Conservation (phyloP, 2,888 invertebrate species). For the Caenorhabditis uteleia region DNA sequence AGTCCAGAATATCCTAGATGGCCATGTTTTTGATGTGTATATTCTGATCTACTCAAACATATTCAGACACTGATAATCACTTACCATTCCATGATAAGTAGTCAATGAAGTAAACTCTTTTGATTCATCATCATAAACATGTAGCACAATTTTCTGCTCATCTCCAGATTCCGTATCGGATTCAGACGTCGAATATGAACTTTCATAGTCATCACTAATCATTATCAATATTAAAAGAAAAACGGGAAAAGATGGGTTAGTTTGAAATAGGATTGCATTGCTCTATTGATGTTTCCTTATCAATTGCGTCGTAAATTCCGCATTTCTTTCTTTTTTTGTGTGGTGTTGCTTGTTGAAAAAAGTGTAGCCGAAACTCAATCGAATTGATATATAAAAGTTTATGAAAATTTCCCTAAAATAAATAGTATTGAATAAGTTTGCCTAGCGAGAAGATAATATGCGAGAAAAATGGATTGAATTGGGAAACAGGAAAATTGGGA, state of each 20-base stretch:
- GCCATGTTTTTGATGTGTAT: constrained; percentile 60
- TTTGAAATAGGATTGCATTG: too few species aligned
- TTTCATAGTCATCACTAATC: neutral
- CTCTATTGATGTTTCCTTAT: constrained; percentile 5
- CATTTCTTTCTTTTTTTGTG: too few species aligned
- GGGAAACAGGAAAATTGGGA: too few species aligned
- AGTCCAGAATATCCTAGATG: constrained; percentile 58
- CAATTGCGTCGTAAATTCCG: constrained; percentile 5
- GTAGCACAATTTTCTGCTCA: constrained; percentile 42
- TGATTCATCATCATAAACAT: constrained; percentile 57
- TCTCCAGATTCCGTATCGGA: constrained; percentile 14
- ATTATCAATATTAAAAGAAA: neutral
- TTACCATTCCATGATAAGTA: constrained; percentile 60
- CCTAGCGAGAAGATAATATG: too few species aligned
- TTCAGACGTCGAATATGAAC: neutral
- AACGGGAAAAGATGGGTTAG: too few species aligned
- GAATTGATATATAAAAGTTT: too few species aligned
- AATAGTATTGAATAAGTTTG: too few species aligned
- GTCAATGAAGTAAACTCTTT: constrained; percentile 54
- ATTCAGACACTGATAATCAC: constrained; percentile 1
- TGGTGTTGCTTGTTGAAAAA: too few species aligned
- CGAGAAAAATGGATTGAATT: too few species aligned
- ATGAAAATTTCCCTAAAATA: too few species aligned
- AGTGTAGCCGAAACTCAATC: too few species aligned
- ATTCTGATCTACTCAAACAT: constrained; percentile 43